Evolutionary conservation across 2,797 vertebrate genomes (phyloP), one percentile per base, ranked within the genome.

Genomic region (Potorous gilbertii): DNA sequence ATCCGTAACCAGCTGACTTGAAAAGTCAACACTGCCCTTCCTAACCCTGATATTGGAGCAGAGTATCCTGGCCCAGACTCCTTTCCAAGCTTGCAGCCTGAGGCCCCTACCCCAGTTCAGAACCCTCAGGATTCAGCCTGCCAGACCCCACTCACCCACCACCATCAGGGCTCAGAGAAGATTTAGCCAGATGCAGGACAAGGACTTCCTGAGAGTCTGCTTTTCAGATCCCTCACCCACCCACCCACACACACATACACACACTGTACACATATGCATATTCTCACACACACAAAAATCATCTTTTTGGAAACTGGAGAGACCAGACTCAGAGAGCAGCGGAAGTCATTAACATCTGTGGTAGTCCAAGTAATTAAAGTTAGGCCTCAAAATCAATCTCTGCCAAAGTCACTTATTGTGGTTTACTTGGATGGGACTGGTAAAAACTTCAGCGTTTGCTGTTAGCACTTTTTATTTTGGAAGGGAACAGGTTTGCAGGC

Each of bases 301-400:
- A 95, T 96, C 96, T 92, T 97, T 97, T 96, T 98, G 96, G 98
- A 97, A 97, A 98, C 97, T 94, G 90, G 97, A 95, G 62, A 98
- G 97, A 87, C 8, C 74, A 50, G 74, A 50, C 93, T 96, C 97
- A 96, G 97, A 96, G 97, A 98, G 97, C 97, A 98, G 98, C 98
- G 98, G 98, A 99, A 98, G 98, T 98, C 98, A 98, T 98, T 98
- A 98, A 97, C 97, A 98, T 98, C 97, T 97, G 98, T 96, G 96
- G 97, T 98, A 97, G 98, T 96, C 97, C 98, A 97, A 98, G 98
- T 98, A 98, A 98, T 98, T 98, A 98, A 98, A 98, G 98, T 98
- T 98, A 98, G 98, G 98, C 98, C 99, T 97, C 98, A 97, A 97
- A 97, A 98, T 98, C 97, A 96, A 94, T 98, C 97, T 97, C 96